Evolutionary conservation across 2,888 invertebrate genomes (phyloP).

Genomic region (Amphimallon solstitiale): DNA sequence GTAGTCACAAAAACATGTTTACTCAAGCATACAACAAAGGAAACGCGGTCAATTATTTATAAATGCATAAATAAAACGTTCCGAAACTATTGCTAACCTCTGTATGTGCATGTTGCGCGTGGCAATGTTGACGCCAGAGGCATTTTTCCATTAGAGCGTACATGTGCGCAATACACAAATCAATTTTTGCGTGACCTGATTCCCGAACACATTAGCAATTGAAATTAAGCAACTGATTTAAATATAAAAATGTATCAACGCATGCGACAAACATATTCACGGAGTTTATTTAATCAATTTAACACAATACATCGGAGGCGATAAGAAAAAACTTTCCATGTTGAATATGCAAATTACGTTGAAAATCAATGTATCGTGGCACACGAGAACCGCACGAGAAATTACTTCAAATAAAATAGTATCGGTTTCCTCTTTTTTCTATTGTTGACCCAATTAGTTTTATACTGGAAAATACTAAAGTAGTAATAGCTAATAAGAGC

Average conservation of each 20-base stretch:
- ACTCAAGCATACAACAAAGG: no score
- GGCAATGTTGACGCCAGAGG: slow-evolving; percentile 19
- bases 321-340: slow-evolving; percentile 6
- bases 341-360: slow-evolving; percentile 12
- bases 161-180: slow-evolving; percentile 41
- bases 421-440: no score
- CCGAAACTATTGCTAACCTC: no score
- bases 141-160: slow-evolving; percentile 25
- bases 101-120: background rate
- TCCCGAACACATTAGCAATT: slow-evolving; percentile 38
- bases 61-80: no score
- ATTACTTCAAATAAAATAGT: no score
- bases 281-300: slow-evolving; percentile 34
- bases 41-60: no score
- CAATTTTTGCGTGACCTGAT: slow-evolving; percentile 41
- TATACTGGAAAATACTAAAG: no score
- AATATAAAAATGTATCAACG: slow-evolving; percentile 37
- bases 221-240: slow-evolving; percentile 37
- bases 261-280: slow-evolving; percentile 40
- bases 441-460: no score
- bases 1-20: no score
- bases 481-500: no score
- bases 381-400: background rate
- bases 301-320: slow-evolving; percentile 16
- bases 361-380: background rate